A percentile compares a stretch with the other conserved stretches of the same genome.
These are phyloP conservation scores for Egretta garzetta DNA, from an alignment of 2,113 vertebrate species.

Conservation along the genomic window DNA sequence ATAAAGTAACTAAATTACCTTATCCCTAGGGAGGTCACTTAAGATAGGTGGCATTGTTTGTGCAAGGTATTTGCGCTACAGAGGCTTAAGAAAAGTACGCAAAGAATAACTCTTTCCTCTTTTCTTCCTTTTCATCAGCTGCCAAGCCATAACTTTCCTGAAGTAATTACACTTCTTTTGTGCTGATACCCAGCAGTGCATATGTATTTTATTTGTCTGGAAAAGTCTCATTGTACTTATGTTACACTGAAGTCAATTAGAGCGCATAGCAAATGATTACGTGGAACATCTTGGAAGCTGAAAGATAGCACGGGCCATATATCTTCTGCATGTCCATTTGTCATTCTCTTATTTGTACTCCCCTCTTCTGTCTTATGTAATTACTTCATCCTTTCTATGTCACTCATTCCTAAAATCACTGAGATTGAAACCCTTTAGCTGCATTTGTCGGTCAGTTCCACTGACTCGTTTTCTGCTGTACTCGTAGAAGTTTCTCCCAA, in stretches of 20 bases:
- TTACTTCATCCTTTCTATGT: neutral
- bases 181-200: neutral
- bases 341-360: neutral
- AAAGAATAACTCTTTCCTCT: neutral
- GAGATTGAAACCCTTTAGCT: neutral
- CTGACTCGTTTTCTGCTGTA: neutral
- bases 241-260: conserved; percentile 7
- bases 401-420: neutral
- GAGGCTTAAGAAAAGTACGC: neutral
- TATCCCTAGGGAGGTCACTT: neutral
- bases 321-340: neutral
- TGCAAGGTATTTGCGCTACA: neutral
- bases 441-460: neutral
- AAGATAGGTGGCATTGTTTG: neutral
- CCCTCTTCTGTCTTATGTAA: neutral
- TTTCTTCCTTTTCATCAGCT: conserved; percentile 8
- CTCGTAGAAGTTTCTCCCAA: neutral
- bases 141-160: conserved; percentile 1
- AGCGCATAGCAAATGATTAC: conserved; percentile 5
- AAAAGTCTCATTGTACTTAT: conserved; percentile 27
- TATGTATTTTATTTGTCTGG: neutral
- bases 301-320: neutral
- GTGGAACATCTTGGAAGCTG: neutral
- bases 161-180: neutral
- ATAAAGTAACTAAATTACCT: neutral